phyloP scores from a whole-genome alignment of 2,888 invertebrate species.

The Agrilus cyanescens region DNA sequence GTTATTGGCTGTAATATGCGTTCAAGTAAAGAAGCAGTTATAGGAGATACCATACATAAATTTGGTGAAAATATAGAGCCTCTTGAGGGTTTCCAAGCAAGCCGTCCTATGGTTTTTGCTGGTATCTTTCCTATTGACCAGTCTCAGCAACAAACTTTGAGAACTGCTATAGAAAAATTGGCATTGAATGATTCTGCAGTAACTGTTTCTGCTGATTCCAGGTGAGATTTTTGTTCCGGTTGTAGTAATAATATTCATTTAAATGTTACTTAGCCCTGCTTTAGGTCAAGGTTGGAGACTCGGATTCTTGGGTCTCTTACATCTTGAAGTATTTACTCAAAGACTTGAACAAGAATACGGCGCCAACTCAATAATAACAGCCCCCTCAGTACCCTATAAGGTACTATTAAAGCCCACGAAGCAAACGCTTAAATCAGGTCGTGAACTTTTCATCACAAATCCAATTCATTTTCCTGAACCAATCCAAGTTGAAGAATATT shows the following conservation, averaged over 20 bases:
- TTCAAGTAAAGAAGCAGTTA: constrained; percentile 55
- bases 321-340: constrained; percentile 82
- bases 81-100: constrained; percentile 51
- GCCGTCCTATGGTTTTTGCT: constrained; percentile 75
- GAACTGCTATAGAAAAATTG: constrained; percentile 79
- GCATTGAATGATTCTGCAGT: constrained; percentile 93
- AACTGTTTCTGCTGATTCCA: constrained; percentile 65
- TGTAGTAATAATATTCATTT: background rate
- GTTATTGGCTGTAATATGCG: constrained; percentile 74
- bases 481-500: constrained; percentile 56
- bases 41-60: constrained; percentile 65
- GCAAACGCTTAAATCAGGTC: constrained; percentile 51
- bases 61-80: constrained; percentile 43
- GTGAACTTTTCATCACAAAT: constrained; percentile 56
- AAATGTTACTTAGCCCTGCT: constrained; percentile 51
- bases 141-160: constrained; percentile 61
- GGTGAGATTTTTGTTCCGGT: constrained; percentile 39
- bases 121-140: constrained; percentile 88
- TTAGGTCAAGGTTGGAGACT: constrained; percentile 82
- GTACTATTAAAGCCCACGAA: constrained; percentile 65
- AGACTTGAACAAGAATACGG: constrained; percentile 74
- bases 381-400: constrained; percentile 79
- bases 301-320: constrained; percentile 76
- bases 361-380: constrained; percentile 70
- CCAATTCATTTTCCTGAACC: constrained; percentile 61